These are phyloP conservation scores for Vespertilio murinus DNA, from an alignment of 2,797 vertebrate species.

Conservation along the genomic window DNA sequence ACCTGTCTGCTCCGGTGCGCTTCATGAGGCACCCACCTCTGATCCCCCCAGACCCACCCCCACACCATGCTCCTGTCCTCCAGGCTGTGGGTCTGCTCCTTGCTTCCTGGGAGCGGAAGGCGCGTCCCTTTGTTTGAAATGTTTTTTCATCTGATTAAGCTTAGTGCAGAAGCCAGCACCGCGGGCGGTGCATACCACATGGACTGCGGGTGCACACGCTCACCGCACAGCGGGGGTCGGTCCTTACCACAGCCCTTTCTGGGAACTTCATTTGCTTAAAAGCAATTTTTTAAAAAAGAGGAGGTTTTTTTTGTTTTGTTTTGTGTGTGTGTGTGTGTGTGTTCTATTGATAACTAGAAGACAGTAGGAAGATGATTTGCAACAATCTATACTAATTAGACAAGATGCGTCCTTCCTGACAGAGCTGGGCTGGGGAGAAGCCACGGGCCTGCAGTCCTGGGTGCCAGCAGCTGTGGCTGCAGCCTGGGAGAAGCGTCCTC, in stretches of 20 bases:
- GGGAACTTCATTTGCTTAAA: background rate
- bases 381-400: background rate
- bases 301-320: too few relatives aligned
- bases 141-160: background rate
- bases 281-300: background rate
- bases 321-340: too few relatives aligned
- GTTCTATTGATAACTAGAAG: background rate
- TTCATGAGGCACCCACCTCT: background rate
- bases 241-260: background rate
- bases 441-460: too few relatives aligned
- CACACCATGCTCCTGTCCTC: background rate
- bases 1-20: too few relatives aligned
- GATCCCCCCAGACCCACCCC: background rate
- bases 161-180: background rate
- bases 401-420: too few relatives aligned
- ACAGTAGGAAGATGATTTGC: background rate
- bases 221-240: slow-evolving; percentile 33
- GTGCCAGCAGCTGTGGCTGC: too few relatives aligned
- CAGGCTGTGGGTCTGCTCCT: background rate
- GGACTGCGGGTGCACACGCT: slow-evolving; percentile 14
- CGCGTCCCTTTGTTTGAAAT: background rate
- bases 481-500: too few relatives aligned
- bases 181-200: slow-evolving; percentile 51
- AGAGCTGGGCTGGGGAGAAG: too few relatives aligned
- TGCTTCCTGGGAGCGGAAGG: background rate